Evolutionary conservation across 2,113 vertebrate species (phyloP).

Genomic region (Mormyrus lacerda): DNA sequence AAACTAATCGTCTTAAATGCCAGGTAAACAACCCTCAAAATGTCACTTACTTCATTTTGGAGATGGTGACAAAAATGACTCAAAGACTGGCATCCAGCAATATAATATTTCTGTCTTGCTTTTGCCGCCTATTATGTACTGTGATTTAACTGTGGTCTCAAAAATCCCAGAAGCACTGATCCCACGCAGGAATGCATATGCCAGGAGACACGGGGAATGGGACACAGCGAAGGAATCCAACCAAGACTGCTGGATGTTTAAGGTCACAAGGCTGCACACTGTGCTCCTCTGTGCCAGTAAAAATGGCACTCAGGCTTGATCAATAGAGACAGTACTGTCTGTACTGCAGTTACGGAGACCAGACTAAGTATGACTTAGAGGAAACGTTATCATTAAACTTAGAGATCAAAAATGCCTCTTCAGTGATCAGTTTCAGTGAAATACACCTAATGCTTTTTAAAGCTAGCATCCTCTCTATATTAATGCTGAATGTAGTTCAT

Average conservation of each 20-base stretch:
- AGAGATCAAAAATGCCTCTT: background rate
- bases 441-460: background rate
- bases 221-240: background rate
- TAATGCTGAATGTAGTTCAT: background rate
- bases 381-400: background rate
- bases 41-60: background rate
- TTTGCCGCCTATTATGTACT: background rate
- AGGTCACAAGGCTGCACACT: background rate
- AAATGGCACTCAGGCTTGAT: background rate
- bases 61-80: background rate
- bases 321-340: background rate
- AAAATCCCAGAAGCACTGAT: background rate
- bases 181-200: background rate
- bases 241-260: background rate
- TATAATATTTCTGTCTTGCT: background rate
- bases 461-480: background rate
- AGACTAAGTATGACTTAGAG: background rate
- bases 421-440: background rate
- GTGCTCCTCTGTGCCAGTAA: background rate
- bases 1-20: background rate
- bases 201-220: background rate
- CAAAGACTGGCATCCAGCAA: background rate
- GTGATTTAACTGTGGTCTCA: background rate
- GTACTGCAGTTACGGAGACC: background rate
- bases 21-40: background rate